phyloP scores from a whole-genome alignment of 1,140 invertebrate species.

The Cydia pomonella region DNA sequence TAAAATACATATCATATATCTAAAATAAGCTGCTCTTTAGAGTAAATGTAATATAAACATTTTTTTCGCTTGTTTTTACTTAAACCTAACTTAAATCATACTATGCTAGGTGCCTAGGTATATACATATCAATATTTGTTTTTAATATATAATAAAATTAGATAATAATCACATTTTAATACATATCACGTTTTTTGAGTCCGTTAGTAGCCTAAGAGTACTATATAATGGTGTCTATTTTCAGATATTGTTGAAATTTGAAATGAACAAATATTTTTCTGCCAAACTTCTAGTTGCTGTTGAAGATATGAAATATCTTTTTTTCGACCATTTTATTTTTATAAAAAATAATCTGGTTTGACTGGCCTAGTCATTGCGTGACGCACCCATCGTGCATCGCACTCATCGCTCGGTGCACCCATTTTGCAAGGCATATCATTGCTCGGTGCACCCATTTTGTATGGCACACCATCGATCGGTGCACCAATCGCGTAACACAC shows the following conservation, averaged over 20 bases:
- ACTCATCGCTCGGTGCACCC: not conserved
- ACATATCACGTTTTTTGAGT: conserved; percentile 42
- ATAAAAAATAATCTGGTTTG: conserved; percentile 34
- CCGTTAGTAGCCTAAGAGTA: conserved; percentile 51
- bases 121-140: conserved; percentile 53
- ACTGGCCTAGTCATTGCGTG: conserved; percentile 50
- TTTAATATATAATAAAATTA: conserved; percentile 32
- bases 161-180: conserved; percentile 36
- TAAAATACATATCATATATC: conserved; percentile 47
- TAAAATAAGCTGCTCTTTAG: conserved; percentile 54
- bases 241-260: conserved; percentile 52
- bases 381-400: not conserved
- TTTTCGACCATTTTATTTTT: conserved; percentile 40
- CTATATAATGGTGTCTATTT: conserved; percentile 58
- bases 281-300: conserved; percentile 55
- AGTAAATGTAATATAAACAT: conserved; percentile 43
- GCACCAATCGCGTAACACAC: not conserved
- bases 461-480: too few relatives aligned
- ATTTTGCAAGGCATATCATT: not conserved
- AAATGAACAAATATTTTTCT: conserved; percentile 58
- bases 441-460: not conserved
- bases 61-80: conserved; percentile 34
- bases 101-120: conserved; percentile 69
- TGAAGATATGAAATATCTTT: conserved; percentile 69
- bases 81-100: conserved; percentile 31